Evolutionary conservation across 2,888 invertebrate species (phyloP), one percentile per base, ranked within the genome.

Genomic region (Melolontha melolontha): DNA sequence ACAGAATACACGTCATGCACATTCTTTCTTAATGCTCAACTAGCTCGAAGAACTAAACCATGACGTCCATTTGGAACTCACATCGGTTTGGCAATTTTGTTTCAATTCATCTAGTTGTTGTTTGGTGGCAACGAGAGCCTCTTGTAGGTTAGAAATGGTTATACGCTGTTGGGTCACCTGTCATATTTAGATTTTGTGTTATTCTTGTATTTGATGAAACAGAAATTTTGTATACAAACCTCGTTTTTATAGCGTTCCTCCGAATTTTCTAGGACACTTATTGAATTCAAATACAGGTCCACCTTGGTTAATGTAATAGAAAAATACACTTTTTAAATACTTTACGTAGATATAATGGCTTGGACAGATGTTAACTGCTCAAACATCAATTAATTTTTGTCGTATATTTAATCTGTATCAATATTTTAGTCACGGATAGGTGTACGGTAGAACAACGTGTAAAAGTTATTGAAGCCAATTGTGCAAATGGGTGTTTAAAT

Each of bases 41-140:
- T 62, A 49, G 59, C 59, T 62, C 7, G 57, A 7, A 27, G 74
- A 71, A 42, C 80, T 80, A 76, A 82, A 79, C 82, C 82, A 83
- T 29, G 79, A 74, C 66, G 79, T 69, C 63, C 79, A 73, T 81
- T 82, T 81, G 64, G 75, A 68, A 82, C 82, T 82, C 81, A 83
- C 83, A 70, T 80, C 82, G 63, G 79, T 78, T 27, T 76, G 74
- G 41, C 73, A 76, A 70, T 77, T 80, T 44, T 77, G 76, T 69
- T 77, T 77, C 57, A 78, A 66, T 17, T 77, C 79, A 34, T 82
- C 81, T 57, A 83, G 68, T 63, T 82, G 79, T 29, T 80, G 77
- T 73, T 83, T 83, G 39, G 78, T 73, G 6, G 68, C 70, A n/a
- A 82, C 77, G 64, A 83, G 71, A 5, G 79, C 82, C 39, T 80